Base-by-base conservation (phyloP, 1,140 invertebrate genomes). In the Fopius arisanus region DNA sequence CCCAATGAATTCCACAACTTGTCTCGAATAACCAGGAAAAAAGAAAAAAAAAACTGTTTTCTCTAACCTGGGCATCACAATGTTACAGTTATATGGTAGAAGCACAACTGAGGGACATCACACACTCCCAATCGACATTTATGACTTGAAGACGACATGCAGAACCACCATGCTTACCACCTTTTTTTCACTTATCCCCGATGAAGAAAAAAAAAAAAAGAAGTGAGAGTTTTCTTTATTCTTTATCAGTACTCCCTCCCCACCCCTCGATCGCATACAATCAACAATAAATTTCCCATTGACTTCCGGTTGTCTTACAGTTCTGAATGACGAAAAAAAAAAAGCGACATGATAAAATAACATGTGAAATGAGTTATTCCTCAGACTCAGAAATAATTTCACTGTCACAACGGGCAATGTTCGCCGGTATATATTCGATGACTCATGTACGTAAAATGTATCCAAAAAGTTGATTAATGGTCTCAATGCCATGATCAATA, bases 361-460 rank as follows among this genome's bases (percentile, higher is more conserved):
- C 28, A 26, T 26, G 14, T 26, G 3, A 14, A 65, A 65, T 65
- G 26, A 16, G 77, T 73, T 75, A 77, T 78, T 76, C 79, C 69
- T 77, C 67, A 67, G 75, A 75, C 76, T 78, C 73, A 75, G 41
- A 65, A 69, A 41, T 66, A 75, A 76, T 75, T 77, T 79, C 79
- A 81, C 80, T 83, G 83, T 83, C 83, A 83, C 67, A 74, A 72
- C 70, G 62, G 62, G 23, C 69, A 63, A 76, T 23, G 65, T 71
- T 62, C 75, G 79, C 69, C 75, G 74, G 66, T 67, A 78, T 77
- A 73, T 69, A 75, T 31, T 51, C 33, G 59, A 37, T 12, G 43
- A 31, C 43, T 51, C n/a, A 48, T 16, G 62, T 10, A 59, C 14
- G 26, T 6, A 16, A 21, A 65, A 65, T 28, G 6, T 28, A 21